phyloP scores from a whole-genome alignment of 2,797 vertebrate genomes.

The Coendou prehensilis region DNA sequence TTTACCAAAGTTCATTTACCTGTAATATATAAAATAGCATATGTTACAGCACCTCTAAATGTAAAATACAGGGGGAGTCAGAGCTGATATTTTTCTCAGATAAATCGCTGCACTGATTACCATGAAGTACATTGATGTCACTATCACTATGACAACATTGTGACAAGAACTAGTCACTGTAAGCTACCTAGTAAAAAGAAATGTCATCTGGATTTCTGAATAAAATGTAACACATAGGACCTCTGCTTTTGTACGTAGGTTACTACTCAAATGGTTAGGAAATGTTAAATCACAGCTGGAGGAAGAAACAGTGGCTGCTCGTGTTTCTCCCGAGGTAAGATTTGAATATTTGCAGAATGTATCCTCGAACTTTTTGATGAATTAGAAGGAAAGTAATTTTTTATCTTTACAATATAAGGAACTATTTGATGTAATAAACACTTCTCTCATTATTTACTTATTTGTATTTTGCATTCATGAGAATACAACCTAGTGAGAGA shows the following conservation, averaged over 20 bases:
- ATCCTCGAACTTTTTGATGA: slow-evolving; percentile 60
- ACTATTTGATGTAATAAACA: neutral
- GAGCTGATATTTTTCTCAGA: slow-evolving; percentile 82
- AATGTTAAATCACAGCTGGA: slow-evolving; percentile 60
- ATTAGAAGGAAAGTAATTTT: neutral
- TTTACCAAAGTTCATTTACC: neutral
- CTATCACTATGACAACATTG: slow-evolving; percentile 90
- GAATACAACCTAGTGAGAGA: neutral
- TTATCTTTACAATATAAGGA: neutral
- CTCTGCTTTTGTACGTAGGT: slow-evolving; percentile 58
- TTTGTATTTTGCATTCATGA: slow-evolving; percentile 49
- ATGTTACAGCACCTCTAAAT: slow-evolving; percentile 66
- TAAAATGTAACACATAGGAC: slow-evolving; percentile 75
- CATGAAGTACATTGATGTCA: slow-evolving; percentile 87
- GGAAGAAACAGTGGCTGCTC: slow-evolving; percentile 61
- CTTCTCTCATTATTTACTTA: neutral
- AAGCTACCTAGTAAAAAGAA: slow-evolving; percentile 85
- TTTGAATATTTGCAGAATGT: slow-evolving; percentile 59
- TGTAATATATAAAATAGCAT: neutral
- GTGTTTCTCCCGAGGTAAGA: slow-evolving; percentile 83
- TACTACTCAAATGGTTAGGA: slow-evolving; percentile 26
- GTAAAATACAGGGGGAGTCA: slow-evolving; percentile 76
- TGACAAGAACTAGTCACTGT: slow-evolving; percentile 87
- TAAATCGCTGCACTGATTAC: slow-evolving; percentile 87
- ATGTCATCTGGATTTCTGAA: slow-evolving; percentile 78